Evolutionary conservation across 2,888 invertebrate genomes (phyloP).

Genomic region (Caenorhabditis virilis): DNA sequence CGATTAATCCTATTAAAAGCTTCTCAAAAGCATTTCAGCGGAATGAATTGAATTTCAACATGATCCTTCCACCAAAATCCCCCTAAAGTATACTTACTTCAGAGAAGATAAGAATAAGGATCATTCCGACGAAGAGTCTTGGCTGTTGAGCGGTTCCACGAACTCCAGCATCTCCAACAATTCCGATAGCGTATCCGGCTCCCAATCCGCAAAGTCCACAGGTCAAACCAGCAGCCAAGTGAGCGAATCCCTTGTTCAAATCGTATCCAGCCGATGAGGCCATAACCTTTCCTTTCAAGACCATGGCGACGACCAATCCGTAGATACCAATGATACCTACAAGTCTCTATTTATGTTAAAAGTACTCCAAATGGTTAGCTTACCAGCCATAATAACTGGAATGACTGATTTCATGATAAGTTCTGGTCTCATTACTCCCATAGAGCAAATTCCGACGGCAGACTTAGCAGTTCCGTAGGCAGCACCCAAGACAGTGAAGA

Average conservation of each 20-base stretch:
- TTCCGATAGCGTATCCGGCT: constrained; percentile 98
- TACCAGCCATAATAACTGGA: constrained; percentile 77
- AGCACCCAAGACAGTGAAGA: constrained; percentile 55
- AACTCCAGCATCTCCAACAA: constrained; percentile 79
- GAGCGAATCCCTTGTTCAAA: constrained; percentile 80
- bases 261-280: constrained; percentile 52
- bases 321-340: constrained; percentile 81
- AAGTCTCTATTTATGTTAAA: neutral
- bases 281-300: constrained; percentile 75
- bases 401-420: constrained; percentile 99
- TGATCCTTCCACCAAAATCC: no score
- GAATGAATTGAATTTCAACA: no score
- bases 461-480: constrained; percentile 88
- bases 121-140: constrained; percentile 90
- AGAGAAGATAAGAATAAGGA: constrained; percentile 98
- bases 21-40: no score
- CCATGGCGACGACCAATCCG: constrained; percentile 96
- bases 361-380: neutral
- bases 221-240: constrained; percentile 92
- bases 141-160: constrained; percentile 97
- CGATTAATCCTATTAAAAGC: no score
- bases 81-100: constrained; percentile 84
- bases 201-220: constrained; percentile 97
- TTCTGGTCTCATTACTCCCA: constrained; percentile 99
- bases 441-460: constrained; percentile 98